A percentile compares a stretch with the other conserved stretches of the same genome.
Conservation (phyloP, 2,797 vertebrate genomes). For the Gambelia wislizenii region DNA sequence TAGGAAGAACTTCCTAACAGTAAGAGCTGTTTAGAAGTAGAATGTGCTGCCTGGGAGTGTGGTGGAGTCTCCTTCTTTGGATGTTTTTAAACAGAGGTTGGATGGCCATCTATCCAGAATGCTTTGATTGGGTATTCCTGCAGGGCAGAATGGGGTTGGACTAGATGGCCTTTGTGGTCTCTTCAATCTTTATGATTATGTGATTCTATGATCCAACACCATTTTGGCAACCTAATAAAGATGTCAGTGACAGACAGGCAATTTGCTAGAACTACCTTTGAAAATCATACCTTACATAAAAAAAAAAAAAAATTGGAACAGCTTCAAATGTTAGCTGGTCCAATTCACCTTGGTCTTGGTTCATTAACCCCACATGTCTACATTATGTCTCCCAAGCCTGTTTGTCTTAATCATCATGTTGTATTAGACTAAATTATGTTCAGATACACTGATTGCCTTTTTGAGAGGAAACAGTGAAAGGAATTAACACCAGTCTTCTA, state of each 20-base stretch:
- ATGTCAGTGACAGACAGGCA: too few relatives aligned
- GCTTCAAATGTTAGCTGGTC: slow-evolving; percentile 48
- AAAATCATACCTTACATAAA: not conserved
- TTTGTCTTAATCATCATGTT: slow-evolving; percentile 51
- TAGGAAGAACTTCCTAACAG: too few relatives aligned
- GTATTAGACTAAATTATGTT: slow-evolving; percentile 57
- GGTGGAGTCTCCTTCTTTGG: too few relatives aligned
- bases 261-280: not conserved
- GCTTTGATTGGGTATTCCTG: too few relatives aligned
- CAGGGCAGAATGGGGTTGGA: too few relatives aligned
- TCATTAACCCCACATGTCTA: slow-evolving; percentile 52
- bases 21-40: too few relatives aligned
- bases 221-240: not conserved
- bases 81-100: too few relatives aligned
- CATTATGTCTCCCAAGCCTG: slow-evolving; percentile 41
- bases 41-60: too few relatives aligned
- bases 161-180: too few relatives aligned
- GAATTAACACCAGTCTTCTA: slow-evolving; percentile 71
- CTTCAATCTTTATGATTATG: too few relatives aligned
- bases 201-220: too few relatives aligned
- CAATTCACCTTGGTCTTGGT: slow-evolving; percentile 27
- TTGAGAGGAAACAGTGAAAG: slow-evolving; percentile 58
- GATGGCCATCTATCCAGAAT: too few relatives aligned
- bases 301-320: slow-evolving; percentile 39
- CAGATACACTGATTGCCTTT: slow-evolving; percentile 61